Evolutionary conservation across 2,888 invertebrate genomes (phyloP), one percentile per base, ranked within the genome.

Genomic region (Drosophila parthenogenetica): DNA sequence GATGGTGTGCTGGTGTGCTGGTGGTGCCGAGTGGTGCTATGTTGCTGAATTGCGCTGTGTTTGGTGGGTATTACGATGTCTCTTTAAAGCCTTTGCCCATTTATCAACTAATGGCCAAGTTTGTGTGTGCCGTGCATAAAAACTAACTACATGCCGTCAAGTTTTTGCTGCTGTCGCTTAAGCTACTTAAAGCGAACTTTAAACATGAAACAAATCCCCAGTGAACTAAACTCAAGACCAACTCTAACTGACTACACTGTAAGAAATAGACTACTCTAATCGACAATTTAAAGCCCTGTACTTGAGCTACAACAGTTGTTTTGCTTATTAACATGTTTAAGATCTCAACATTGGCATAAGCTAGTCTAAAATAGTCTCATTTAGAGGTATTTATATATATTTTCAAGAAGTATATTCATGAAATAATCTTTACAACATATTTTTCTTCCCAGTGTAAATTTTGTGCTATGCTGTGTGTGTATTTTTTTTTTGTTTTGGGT

Each of bases 141-240:
- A 83, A 83, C 82, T 84, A 83, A 83, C 80, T 71, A 79, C 77
- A 76, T 48, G 50, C 75, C 61, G 61, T 79, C 71, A 79, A 76
- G 62, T 75, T 66, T 60, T 70, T 64, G 66, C 72, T 58, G 48
- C 32, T 48, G 64, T 55, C 54, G 70, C 76, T 85, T 80, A 62
- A 78, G 82, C 88, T 89, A 84, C 82, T 82, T 87, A 89, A 89
- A 82, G 82, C 39, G 69, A 89, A 82, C 82, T 89, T 82, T 87
- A 89, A 87, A 82, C 89, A 87, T 68, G 89, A 87, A 74, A 74
- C 82, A 89, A 84, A 78, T 89, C 87, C 89, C 87, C 64, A 73
- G 65, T 46, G 75, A 61, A 45, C 46, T 67, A 42, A 53, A 48
- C 48, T 49, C 22, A 13, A 16, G 17, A 29, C 14, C 10, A 35